phyloP scores from a whole-genome alignment of 64 coral and sea anemone species.

The Dendrophyllia cribrosa region DNA sequence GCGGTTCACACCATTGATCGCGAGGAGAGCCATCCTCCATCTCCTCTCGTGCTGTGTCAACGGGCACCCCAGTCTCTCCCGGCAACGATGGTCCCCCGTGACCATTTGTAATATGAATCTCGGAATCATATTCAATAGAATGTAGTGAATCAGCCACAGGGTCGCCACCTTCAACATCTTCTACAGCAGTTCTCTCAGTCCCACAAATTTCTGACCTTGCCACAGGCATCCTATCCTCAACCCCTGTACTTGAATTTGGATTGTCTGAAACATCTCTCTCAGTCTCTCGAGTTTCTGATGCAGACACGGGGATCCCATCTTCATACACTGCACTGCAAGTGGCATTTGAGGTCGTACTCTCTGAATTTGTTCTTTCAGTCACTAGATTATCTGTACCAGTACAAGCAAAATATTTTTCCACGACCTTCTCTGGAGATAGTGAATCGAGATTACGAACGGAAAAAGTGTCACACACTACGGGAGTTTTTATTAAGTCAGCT shows the following conservation, averaged over 20 bases:
- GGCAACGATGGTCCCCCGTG: not conserved
- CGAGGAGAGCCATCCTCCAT: not conserved
- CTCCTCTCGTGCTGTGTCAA: not conserved
- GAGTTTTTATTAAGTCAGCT: not conserved
- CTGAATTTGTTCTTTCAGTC: not conserved
- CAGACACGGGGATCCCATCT: not conserved
- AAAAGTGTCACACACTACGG: constrained; percentile 11
- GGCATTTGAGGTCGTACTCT: not conserved
- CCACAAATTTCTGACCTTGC: not conserved
- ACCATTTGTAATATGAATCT: constrained; percentile 15
- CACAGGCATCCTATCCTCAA: not conserved
- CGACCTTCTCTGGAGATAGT: not conserved
- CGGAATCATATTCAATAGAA: not conserved
- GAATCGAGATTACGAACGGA: not conserved
- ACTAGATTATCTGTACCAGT: not conserved
- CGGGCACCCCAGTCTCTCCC: not conserved
- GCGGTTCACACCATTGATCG: not conserved
- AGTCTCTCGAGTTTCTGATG: not conserved
- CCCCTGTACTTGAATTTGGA: not conserved
- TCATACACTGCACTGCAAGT: too few relatives aligned
- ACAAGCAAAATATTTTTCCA: not conserved
- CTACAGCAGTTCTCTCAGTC: not conserved
- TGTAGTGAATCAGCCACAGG: not conserved
- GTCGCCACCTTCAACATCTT: not conserved
- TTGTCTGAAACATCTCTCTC: not conserved